Evolutionary conservation across 2,888 invertebrate genomes (phyloP), one percentile per base, ranked within the genome.

Genomic region (Drosophila testacea): DNA sequence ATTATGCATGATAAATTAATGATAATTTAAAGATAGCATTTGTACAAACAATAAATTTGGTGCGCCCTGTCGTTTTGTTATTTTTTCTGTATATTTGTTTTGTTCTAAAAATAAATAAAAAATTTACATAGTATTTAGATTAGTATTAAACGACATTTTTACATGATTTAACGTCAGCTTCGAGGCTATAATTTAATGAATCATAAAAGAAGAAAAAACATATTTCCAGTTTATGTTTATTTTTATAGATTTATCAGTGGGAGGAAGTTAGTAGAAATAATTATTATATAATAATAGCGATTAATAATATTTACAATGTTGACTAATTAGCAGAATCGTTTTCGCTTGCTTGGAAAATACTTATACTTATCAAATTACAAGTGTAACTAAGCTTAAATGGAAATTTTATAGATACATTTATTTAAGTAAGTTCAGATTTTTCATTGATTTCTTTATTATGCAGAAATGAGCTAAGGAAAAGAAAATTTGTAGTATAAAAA

Each of bases 21-120:
- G 87, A 87, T 84, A 83, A 86, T 86, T 86, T 79, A 68, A 77
- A 75, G 83, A 86, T 86, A 86, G 77, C 79, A 74, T 77, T 83
- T 87, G 76, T 84, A 75, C 75, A 82, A 80, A 80, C 80, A 87
- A 82, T 87, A 71, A 74, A 85, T 79, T 77, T 74, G 61, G 56
- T 64, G 56, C 50, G 73, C 59, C 57, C 48, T 64, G 44, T 69
- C 59, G 54, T n/a, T 44, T 51, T 65, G 48, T 52, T 59, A 59
- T 68, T 61, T 47, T 51, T 22, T 22, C 22, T 22, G 22, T 50
- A 50, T 27, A 36, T 47, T 13, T 47, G n/a, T 56, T 42, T 28
- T 44, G 39, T 32, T 55, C 73, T 76, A 76, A 73, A 79, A 82
- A 81, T 82, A 86, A 77, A 65, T 30, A 16, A 60, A 63, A 63